Conservation (phyloP, 1,140 invertebrate species). For the Asbolus verrucosus region DNA sequence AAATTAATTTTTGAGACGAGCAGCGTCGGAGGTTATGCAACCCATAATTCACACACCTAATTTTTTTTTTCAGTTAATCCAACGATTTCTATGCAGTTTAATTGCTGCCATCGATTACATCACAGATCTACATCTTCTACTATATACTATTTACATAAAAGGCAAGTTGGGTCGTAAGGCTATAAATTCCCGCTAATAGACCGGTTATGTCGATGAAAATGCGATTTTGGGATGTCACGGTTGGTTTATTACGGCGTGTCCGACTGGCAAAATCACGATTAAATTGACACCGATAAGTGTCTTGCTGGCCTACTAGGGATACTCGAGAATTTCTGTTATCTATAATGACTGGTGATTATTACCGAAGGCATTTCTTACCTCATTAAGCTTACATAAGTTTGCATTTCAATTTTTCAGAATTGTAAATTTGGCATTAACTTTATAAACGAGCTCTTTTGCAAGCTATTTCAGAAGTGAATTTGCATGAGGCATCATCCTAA, state of each 20-base stretch:
- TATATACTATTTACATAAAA: conserved; percentile 19
- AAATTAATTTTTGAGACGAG: neutral
- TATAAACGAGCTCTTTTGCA: too few species aligned
- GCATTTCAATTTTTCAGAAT: neutral
- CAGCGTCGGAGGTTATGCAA: conserved; percentile 7
- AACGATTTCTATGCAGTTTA: neutral
- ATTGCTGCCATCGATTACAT: conserved; percentile 5
- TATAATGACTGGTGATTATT: neutral
- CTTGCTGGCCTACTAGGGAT: too few species aligned
- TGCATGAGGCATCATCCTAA: too few species aligned
- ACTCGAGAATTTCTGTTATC: too few species aligned
- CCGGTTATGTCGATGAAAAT: neutral
- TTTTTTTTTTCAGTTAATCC: conserved; percentile 10
- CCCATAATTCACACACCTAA: conserved; percentile 6
- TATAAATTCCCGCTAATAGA: conserved; percentile 11
- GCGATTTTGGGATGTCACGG: too few species aligned
- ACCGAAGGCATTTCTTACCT: neutral
- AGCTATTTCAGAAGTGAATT: too few species aligned
- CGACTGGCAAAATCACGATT: too few species aligned
- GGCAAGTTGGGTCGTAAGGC: conserved; percentile 15
- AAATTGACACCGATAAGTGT: too few species aligned
- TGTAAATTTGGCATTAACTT: neutral
- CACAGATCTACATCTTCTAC: conserved; percentile 23
- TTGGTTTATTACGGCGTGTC: too few species aligned
- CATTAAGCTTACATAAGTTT: neutral